Percentiles rank a stretch among this genome's conserved stretches.
phyloP scores from a whole-genome alignment of 2,797 vertebrate species.

The Falco peregrinus region DNA sequence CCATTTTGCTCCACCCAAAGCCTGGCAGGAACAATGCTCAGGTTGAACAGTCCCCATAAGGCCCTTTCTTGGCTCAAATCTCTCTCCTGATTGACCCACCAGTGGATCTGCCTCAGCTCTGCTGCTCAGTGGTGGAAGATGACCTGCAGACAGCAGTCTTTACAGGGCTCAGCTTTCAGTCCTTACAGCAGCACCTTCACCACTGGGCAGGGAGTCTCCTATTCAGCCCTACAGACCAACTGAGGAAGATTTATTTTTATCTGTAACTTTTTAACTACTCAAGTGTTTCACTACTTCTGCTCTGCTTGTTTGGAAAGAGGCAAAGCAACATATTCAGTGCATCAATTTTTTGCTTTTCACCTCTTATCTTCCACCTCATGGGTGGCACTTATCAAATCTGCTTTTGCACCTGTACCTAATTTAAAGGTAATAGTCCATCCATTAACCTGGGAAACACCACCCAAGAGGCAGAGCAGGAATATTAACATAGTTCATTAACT shows the following conservation, averaged over 20 bases:
- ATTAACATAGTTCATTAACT: neutral
- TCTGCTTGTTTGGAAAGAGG: neutral
- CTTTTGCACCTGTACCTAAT: conserved; percentile 2
- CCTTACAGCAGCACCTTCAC: neutral
- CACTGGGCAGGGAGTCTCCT: neutral
- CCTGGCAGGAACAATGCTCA: neutral
- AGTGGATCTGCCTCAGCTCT: neutral
- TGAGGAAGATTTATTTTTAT: neutral
- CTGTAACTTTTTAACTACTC: neutral
- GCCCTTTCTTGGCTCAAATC: neutral
- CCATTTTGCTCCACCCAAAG: neutral
- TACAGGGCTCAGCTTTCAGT: neutral
- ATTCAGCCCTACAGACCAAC: neutral
- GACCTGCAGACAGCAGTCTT: neutral
- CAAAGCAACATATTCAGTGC: neutral
- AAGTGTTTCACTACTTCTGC: neutral
- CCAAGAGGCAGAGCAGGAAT: neutral
- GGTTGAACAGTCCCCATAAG: neutral
- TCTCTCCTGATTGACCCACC: neutral
- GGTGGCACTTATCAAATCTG: neutral
- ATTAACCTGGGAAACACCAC: conserved; percentile 2
- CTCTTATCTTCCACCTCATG: neutral
- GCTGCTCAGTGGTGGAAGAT: neutral
- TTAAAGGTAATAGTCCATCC: conserved; percentile 7
- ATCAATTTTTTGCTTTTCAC: neutral